These are phyloP conservation scores for Catalaphyllia jardinei DNA, from an alignment of 64 coral and sea anemone genomes.

Conservation along the genomic window DNA sequence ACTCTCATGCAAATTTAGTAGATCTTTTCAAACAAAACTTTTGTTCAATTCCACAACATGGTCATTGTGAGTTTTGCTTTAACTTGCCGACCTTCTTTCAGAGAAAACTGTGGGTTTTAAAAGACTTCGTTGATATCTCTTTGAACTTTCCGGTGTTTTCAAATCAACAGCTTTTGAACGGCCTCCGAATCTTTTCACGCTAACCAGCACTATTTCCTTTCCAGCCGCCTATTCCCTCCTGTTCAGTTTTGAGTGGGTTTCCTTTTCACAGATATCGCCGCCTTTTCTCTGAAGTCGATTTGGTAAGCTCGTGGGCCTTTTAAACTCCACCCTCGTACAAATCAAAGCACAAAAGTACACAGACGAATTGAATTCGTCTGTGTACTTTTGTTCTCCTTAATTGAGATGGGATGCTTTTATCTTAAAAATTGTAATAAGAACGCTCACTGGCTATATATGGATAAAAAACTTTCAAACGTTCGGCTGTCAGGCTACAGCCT, in stretches of 20 bases:
- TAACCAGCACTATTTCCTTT: not conserved
- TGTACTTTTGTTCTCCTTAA: no score
- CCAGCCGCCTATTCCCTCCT: not conserved
- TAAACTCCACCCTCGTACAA: no score
- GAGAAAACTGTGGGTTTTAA: not conserved
- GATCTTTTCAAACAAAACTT: not conserved
- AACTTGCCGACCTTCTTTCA: not conserved
- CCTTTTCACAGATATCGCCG: no score
- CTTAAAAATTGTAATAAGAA: no score
- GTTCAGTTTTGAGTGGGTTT: not conserved
- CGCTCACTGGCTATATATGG: no score
- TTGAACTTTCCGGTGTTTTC: constrained; percentile 13
- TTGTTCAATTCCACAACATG: not conserved
- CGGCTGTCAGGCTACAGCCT: no score
- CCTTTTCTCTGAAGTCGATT: no score
- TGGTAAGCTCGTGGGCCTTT: no score
- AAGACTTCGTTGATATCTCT: not conserved
- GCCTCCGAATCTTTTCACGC: not conserved
- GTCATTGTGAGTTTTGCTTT: constrained; percentile 13
- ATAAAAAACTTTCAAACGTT: no score
- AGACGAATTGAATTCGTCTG: no score
- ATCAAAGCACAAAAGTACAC: no score
- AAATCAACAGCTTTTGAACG: not conserved
- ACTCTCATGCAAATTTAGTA: constrained; percentile 3
- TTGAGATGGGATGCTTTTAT: no score